Conservation (phyloP, 1,140 invertebrate genomes). For the Coelopa frigida region DNA sequence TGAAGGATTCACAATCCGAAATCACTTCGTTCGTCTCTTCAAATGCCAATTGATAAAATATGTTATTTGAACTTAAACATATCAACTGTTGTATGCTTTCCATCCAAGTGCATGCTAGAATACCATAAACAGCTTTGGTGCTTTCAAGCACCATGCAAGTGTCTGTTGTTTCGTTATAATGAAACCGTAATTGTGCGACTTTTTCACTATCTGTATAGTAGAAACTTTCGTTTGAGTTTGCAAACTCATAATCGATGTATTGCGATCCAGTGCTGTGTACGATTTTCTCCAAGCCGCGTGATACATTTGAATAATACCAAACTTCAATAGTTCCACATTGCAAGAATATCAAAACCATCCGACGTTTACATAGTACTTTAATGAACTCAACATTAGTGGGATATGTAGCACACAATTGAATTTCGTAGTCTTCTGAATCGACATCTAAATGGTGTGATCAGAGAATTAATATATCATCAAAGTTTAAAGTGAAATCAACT, state of each 20-base stretch:
- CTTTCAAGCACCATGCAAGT: constrained; percentile 19
- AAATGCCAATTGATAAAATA: constrained; percentile 34
- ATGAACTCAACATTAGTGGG: constrained; percentile 22
- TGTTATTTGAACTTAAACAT: constrained; percentile 37
- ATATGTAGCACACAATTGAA: constrained; percentile 27
- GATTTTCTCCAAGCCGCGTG: constrained; percentile 20
- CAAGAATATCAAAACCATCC: constrained; percentile 26
- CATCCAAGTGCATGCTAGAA: constrained; percentile 31
- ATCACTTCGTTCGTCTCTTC: not conserved
- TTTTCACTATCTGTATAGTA: constrained; percentile 32
- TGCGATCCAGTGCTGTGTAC: constrained; percentile 23
- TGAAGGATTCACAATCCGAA: constrained; percentile 1
- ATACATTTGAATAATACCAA: constrained; percentile 29
- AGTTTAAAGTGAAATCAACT: not conserved
- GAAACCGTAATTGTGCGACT: constrained; percentile 21
- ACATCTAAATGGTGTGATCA: constrained; percentile 17
- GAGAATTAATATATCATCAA: constrained; percentile 21
- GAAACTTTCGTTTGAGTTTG: constrained; percentile 20
- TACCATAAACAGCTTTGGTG: constrained; percentile 21
- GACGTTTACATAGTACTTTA: constrained; percentile 19
- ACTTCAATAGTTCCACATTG: constrained; percentile 33
- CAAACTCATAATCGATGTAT: constrained; percentile 27
- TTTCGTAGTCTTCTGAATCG: constrained; percentile 16
- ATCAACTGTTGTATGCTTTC: constrained; percentile 24
- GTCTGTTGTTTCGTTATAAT: constrained; percentile 21